Percentiles rank a stretch among this genome's conserved stretches.
Conservation (phyloP, 2,797 vertebrate genomes). For the Lemur catta region DNA sequence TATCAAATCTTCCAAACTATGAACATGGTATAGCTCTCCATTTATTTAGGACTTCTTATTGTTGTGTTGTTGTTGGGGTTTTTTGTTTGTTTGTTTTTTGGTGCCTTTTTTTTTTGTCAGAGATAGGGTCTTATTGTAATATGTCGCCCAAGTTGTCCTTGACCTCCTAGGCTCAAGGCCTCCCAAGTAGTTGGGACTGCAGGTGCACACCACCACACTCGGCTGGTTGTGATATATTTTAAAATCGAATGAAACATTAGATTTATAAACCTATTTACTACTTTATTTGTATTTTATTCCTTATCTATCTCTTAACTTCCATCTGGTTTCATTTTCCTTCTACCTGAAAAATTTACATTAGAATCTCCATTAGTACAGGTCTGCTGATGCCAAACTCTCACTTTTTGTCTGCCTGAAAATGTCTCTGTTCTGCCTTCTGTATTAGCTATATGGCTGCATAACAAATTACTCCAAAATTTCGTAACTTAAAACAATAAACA, state of each 20-base stretch:
- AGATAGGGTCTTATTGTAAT: too few species aligned
- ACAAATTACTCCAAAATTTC: neutral
- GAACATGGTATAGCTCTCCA: neutral
- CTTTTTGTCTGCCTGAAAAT: neutral
- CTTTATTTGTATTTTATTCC: neutral
- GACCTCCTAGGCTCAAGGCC: too few species aligned
- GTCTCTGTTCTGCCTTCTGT: neutral
- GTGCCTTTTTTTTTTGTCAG: too few species aligned
- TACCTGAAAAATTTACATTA: slow-evolving; percentile 7
- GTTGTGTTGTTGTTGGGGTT: neutral
- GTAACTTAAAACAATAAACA: neutral
- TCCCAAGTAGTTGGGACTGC: too few species aligned
- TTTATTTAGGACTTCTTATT: slow-evolving; percentile 4
- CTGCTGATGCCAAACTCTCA: neutral
- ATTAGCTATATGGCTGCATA: neutral
- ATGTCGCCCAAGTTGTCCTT: too few species aligned
- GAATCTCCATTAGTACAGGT: neutral
- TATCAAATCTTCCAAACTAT: neutral
- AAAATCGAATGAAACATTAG: neutral
- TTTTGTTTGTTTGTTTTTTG: too few species aligned
- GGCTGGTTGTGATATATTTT: neutral
- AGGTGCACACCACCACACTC: too few species aligned
- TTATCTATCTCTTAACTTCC: neutral
- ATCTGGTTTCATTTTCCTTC: slow-evolving; percentile 35
- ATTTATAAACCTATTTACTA: neutral